A percentile compares a stretch with the other conserved stretches of the same genome.
Conservation (phyloP, 2,797 vertebrate genomes). For the Lateolabrax maculatus region DNA sequence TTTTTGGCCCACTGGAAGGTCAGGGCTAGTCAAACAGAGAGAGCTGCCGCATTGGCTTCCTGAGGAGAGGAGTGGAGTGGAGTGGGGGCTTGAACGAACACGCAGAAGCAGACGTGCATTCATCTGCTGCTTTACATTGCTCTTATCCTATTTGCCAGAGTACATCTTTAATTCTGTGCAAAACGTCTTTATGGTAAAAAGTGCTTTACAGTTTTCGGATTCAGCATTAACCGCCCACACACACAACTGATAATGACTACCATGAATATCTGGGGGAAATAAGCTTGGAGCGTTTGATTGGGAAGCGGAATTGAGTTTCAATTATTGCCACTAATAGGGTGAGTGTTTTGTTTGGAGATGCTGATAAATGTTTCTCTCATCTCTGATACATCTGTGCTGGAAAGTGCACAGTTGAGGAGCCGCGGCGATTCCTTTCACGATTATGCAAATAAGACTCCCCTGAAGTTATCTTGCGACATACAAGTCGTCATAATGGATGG, state of each 20-base stretch:
- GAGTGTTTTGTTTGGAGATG: constrained; percentile 67
- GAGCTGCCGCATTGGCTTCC: constrained; percentile 4
- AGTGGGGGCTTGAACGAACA: constrained; percentile 1
- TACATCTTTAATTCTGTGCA: constrained; percentile 23
- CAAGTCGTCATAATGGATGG: constrained; percentile 57
- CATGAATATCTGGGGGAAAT: constrained; percentile 52
- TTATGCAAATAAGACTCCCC: constrained; percentile 70
- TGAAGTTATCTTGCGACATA: constrained; percentile 55
- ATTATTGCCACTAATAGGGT: constrained; percentile 73
- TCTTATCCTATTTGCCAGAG: constrained; percentile 25
- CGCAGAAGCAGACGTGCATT: constrained; percentile 16
- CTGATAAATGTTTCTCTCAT: constrained; percentile 62
- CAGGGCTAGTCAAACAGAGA: constrained; percentile 31
- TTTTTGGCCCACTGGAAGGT: constrained; percentile 67
- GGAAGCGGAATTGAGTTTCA: constrained; percentile 67
- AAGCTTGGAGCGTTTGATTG: constrained; percentile 63
- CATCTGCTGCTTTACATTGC: constrained; percentile 4
- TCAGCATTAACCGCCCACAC: constrained; percentile 11
- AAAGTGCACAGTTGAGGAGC: constrained; percentile 42
- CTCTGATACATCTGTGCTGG: constrained; percentile 59
- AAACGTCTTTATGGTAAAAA: constrained; percentile 43
- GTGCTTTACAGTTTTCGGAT: constrained; percentile 33
- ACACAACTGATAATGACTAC: constrained; percentile 46
- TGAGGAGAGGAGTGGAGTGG: constrained; percentile 16
- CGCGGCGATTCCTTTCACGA: constrained; percentile 44